Conservation (phyloP, 2,113 vertebrate genomes). For the Dasyprocta punctata region DNA sequence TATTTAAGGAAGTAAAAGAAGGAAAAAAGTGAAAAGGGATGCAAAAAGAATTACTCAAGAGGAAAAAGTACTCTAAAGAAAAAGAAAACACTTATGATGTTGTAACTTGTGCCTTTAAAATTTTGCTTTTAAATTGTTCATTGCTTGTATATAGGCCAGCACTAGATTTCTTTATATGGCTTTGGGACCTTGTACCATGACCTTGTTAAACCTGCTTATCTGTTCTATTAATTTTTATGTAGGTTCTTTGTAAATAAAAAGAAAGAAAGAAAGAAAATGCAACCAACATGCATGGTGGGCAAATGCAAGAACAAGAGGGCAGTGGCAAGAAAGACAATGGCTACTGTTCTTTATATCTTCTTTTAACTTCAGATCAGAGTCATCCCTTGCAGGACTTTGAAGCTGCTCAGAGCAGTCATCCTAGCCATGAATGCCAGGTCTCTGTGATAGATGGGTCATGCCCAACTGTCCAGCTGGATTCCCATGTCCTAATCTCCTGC, state of each 20-base stretch:
- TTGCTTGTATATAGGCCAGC: no score
- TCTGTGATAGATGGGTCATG: neutral
- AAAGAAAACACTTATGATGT: no score
- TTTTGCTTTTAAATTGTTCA: no score
- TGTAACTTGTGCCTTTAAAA: no score
- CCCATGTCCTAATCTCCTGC: neutral
- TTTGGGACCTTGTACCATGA: no score
- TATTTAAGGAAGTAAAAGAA: neutral
- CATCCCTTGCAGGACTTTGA: neutral
- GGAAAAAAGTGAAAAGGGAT: neutral
- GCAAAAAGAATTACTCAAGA: neutral
- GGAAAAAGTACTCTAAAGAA: neutral
- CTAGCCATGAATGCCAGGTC: neutral
- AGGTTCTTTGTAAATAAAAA: no score
- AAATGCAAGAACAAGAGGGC: neutral
- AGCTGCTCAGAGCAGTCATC: neutral
- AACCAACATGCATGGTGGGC: neutral
- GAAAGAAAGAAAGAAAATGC: neutral
- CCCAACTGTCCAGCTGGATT: neutral
- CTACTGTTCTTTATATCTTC: neutral
- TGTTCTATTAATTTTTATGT: no score
- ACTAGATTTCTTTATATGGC: no score
- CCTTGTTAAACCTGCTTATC: no score
- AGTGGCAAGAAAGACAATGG: neutral
- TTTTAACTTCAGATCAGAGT: neutral